These are phyloP conservation scores for Lamprotornis superbus DNA, from an alignment of 2,113 vertebrate genomes.

Conservation along the genomic window DNA sequence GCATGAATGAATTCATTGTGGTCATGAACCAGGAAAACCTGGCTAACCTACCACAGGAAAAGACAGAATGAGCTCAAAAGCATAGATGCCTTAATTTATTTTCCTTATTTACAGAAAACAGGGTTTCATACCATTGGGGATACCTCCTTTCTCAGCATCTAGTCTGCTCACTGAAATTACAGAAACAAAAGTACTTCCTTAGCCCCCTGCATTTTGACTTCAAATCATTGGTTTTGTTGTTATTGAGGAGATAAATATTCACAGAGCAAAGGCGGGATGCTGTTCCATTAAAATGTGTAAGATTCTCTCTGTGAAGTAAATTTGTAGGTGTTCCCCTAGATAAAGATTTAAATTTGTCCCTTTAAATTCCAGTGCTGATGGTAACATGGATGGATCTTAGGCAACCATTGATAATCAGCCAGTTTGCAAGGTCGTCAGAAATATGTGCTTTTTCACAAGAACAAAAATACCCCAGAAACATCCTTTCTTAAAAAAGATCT, in stretches of 20 bases:
- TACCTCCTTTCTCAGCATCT: background rate
- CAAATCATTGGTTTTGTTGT: background rate
- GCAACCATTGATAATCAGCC: conserved; percentile 29
- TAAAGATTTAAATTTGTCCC: background rate
- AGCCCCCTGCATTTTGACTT: background rate
- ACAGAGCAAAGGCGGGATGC: background rate
- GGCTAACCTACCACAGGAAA: background rate
- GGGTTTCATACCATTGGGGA: background rate
- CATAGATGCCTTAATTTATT: background rate
- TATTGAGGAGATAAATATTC: background rate
- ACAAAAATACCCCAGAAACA: background rate
- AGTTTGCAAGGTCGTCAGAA: background rate
- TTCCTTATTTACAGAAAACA: background rate
- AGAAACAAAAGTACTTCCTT: background rate
- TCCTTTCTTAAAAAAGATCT: conserved; percentile 41
- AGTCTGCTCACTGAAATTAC: background rate
- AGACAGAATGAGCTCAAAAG: background rate
- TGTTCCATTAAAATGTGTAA: background rate
- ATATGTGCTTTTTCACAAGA: background rate
- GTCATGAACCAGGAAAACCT: background rate
- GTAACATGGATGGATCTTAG: background rate
- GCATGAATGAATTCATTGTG: conserved; percentile 2
- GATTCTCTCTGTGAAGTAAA: background rate
- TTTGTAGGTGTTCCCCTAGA: background rate
- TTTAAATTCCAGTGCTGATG: conserved; percentile 4